Evolutionary conservation across 2,797 vertebrate genomes (phyloP).

Genomic region (Sebastes trivittatus): DNA sequence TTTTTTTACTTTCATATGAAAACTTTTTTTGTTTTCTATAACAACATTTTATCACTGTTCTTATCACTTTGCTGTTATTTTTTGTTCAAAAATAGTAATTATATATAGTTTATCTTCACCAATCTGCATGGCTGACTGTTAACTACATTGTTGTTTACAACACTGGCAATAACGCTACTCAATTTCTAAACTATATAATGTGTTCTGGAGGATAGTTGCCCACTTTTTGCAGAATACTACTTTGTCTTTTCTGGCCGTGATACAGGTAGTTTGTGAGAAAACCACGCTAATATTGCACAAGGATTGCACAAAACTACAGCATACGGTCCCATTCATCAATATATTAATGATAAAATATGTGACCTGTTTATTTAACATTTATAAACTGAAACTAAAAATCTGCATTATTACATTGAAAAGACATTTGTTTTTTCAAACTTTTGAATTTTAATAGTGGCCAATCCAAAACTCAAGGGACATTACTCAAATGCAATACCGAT

Average conservation of each 20-base stretch:
- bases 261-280: background rate
- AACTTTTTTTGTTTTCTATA: background rate
- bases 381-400: background rate
- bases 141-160: background rate
- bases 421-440: background rate
- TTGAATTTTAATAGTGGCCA: background rate
- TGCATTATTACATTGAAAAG: background rate
- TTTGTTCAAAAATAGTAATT: background rate
- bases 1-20: background rate
- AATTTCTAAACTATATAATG: background rate
- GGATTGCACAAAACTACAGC: background rate
- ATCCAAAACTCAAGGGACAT: background rate
- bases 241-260: background rate
- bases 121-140: background rate
- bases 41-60: background rate
- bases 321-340: background rate
- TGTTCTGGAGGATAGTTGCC: background rate
- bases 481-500: background rate
- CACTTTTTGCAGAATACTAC: background rate
- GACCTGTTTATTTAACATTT: background rate
- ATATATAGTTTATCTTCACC: background rate
- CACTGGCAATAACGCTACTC: background rate
- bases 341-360: background rate
- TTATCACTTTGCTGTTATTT: background rate
- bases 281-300: too few relatives aligned